These are phyloP conservation scores for Dyspetes luteomarginatus DNA, from an alignment of 2,888 invertebrate genomes.

Conservation along the genomic window DNA sequence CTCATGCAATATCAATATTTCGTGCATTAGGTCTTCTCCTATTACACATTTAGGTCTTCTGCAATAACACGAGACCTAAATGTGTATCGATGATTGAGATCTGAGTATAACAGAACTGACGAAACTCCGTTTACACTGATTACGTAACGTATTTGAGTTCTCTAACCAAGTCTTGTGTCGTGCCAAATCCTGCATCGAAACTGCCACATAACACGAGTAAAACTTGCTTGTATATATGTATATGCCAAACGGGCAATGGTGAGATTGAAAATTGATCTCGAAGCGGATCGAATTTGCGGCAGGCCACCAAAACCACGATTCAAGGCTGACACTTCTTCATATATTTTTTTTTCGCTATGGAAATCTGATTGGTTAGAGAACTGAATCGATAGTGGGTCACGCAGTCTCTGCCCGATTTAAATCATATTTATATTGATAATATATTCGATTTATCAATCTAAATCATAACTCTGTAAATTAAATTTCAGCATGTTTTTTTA, in stretches of 20 bases:
- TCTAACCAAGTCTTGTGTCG: conserved; percentile 2
- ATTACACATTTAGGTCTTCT: no score
- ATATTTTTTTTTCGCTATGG: conserved; percentile 1
- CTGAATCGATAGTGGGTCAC: conserved; percentile 25
- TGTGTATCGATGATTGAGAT: conserved; percentile 18
- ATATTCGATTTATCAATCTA: neutral
- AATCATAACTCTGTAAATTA: conserved; percentile 3
- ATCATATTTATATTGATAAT: conserved; percentile 5
- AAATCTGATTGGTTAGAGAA: conserved; percentile 20
- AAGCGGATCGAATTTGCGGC: conserved; percentile 62
- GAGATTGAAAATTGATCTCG: conserved; percentile 61
- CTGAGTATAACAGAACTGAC: neutral
- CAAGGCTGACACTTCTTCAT: conserved; percentile 53
- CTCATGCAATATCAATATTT: neutral
- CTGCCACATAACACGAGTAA: neutral
- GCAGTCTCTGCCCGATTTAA: conserved; percentile 24
- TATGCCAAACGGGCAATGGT: conserved; percentile 10
- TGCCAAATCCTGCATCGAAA: conserved; percentile 24
- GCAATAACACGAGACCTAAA: no score
- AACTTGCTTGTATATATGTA: conserved; percentile 9
- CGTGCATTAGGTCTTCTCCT: no score
- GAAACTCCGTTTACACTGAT: conserved; percentile 28
- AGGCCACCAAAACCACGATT: conserved; percentile 62
- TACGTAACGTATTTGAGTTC: conserved; percentile 36
- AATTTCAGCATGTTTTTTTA: no score